A percentile compares a stretch with the other conserved stretches of the same genome.
phyloP scores from a whole-genome alignment of 2,888 invertebrate species.

The Neoascia interrupta region DNA sequence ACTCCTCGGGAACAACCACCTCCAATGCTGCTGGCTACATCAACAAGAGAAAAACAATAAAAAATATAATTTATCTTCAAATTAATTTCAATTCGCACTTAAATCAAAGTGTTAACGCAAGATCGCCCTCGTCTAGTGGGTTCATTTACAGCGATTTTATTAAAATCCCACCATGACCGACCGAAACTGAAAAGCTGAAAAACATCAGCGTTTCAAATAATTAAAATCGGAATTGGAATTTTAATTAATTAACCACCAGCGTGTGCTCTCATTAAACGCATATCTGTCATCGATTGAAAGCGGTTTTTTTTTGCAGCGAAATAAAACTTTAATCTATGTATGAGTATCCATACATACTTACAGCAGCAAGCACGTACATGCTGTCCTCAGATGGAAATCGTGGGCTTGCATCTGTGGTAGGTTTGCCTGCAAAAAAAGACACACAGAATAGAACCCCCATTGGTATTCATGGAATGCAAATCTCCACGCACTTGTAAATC shows the following conservation, averaged over 20 bases:
- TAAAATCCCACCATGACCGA: not conserved
- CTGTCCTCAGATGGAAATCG: constrained; percentile 41
- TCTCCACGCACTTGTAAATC: constrained; percentile 19
- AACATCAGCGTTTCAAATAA: constrained; percentile 28
- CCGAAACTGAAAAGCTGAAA: too few relatives aligned
- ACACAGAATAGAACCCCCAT: constrained; percentile 2
- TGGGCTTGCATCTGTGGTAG: constrained; percentile 27
- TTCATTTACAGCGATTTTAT: constrained; percentile 52
- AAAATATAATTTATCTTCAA: constrained; percentile 15
- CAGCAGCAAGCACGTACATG: constrained; percentile 50
- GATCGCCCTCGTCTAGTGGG: constrained; percentile 16
- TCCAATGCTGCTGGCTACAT: not conserved
- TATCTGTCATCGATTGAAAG: constrained; percentile 38
- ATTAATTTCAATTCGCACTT: constrained; percentile 40
- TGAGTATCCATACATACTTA: constrained; percentile 1
- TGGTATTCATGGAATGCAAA: constrained; percentile 54
- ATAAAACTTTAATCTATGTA: constrained; percentile 3
- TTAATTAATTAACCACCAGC: constrained; percentile 53
- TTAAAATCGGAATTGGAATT: constrained; percentile 51
- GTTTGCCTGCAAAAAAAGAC: constrained; percentile 36
- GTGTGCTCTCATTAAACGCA: constrained; percentile 33
- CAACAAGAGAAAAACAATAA: not conserved
- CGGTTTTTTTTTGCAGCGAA: constrained; percentile 11
- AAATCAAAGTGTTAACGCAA: constrained; percentile 47
- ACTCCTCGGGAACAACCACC: not conserved